A percentile compares a stretch with the other conserved stretches of the same genome.
These are phyloP conservation scores for Heteronetta atricapilla DNA, from an alignment of 2,113 vertebrate genomes.

Conservation along the genomic window DNA sequence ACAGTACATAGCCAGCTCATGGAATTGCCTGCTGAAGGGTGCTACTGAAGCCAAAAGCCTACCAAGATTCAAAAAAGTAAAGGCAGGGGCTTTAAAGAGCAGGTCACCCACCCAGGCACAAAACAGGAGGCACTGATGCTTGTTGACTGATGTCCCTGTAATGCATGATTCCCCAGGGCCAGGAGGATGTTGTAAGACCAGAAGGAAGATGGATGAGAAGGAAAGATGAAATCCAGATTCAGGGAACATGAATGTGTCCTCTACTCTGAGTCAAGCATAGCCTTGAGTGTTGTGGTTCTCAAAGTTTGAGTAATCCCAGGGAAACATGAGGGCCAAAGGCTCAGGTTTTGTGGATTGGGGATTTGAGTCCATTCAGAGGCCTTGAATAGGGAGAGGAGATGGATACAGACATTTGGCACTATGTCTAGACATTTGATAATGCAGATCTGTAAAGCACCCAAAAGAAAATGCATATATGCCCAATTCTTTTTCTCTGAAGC, in stretches of 20 bases:
- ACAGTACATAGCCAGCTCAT: background rate
- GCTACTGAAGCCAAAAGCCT: background rate
- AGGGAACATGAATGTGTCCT: background rate
- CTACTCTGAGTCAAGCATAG: background rate
- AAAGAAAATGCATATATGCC: background rate
- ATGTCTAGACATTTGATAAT: background rate
- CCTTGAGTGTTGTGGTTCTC: background rate
- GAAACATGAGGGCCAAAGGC: background rate
- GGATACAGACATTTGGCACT: background rate
- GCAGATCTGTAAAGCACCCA: background rate
- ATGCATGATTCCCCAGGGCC: background rate
- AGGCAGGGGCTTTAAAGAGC: background rate
- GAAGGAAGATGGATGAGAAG: background rate
- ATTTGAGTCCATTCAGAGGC: background rate
- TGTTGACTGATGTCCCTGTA: background rate
- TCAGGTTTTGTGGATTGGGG: background rate
- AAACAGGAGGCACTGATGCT: background rate
- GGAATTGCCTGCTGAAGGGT: background rate
- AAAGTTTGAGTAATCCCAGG: background rate
- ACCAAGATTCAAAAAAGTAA: background rate
- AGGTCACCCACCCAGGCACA: background rate
- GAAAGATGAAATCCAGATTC: background rate
- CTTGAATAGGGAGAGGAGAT: background rate
- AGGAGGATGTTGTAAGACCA: background rate
- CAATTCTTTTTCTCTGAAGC: background rate